A percentile compares a stretch with the other conserved stretches of the same genome.
Evolutionary conservation across 2,113 vertebrate genomes (phyloP).

Genomic region (Saccopteryx bilineata): DNA sequence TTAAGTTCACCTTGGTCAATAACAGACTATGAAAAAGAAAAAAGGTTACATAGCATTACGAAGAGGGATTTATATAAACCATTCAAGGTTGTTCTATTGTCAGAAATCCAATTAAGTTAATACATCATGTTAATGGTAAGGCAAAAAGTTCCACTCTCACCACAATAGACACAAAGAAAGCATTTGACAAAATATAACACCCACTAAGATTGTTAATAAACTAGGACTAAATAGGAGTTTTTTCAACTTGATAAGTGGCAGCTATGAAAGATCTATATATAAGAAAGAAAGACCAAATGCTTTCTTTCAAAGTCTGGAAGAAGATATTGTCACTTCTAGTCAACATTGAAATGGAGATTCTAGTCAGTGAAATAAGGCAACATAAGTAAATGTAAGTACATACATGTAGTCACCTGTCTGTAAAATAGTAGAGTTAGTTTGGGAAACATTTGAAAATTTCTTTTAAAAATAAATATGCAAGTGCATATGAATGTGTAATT

Average conservation of each 20-base stretch:
- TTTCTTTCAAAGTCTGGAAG: background rate
- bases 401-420: background rate
- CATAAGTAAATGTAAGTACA: background rate
- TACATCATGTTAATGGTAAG: background rate
- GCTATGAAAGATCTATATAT: background rate
- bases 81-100: background rate
- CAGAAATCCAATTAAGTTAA: background rate
- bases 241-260: background rate
- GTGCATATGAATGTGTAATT: background rate
- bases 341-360: background rate
- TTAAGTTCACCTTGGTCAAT: background rate
- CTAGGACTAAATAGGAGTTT: background rate
- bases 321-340: background rate
- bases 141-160: background rate
- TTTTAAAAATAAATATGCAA: background rate
- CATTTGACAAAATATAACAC: background rate
- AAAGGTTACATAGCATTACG: background rate
- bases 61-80: background rate
- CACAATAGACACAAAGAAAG: background rate
- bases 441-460: background rate
- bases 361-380: background rate
- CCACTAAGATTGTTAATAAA: background rate
- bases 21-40: background rate
- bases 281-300: background rate
- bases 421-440: background rate